A percentile compares a stretch with the other conserved stretches of the same genome.
Conservation (phyloP, 2,888 invertebrate genomes). For the Lymantria dispar region DNA sequence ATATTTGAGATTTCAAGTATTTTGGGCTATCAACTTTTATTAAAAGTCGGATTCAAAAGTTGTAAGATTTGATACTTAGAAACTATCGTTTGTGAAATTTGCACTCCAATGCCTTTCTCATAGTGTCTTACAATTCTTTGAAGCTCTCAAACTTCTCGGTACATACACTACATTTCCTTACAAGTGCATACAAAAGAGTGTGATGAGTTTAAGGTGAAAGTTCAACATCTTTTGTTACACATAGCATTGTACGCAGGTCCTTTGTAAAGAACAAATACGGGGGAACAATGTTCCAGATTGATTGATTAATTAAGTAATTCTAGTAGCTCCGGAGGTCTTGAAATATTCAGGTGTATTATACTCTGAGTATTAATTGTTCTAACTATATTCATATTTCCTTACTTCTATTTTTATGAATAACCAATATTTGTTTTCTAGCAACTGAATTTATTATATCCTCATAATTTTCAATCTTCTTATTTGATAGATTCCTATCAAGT, state of each 20-base stretch:
- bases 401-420: no score
- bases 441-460: no score
- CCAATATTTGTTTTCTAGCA: no score
- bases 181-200: constrained; percentile 43
- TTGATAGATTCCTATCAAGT: no score
- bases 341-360: constrained; percentile 36
- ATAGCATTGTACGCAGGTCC: constrained; percentile 44
- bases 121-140: background rate
- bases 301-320: constrained; percentile 68
- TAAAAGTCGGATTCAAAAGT: no score
- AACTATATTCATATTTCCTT: constrained; percentile 14
- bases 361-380: constrained; percentile 15
- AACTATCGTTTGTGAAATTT: no score
- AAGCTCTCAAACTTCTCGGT: constrained; percentile 15
- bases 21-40: no score
- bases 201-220: constrained; percentile 49
- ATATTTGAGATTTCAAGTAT: no score
- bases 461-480: no score
- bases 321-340: constrained; percentile 22
- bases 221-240: constrained; percentile 47
- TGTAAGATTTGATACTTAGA: no score
- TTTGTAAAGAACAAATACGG: constrained; percentile 64
- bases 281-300: constrained; percentile 60
- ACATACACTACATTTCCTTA: constrained; percentile 9
- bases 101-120: no score